phyloP scores from a whole-genome alignment of 2,888 invertebrate species.

The Troides helena region DNA sequence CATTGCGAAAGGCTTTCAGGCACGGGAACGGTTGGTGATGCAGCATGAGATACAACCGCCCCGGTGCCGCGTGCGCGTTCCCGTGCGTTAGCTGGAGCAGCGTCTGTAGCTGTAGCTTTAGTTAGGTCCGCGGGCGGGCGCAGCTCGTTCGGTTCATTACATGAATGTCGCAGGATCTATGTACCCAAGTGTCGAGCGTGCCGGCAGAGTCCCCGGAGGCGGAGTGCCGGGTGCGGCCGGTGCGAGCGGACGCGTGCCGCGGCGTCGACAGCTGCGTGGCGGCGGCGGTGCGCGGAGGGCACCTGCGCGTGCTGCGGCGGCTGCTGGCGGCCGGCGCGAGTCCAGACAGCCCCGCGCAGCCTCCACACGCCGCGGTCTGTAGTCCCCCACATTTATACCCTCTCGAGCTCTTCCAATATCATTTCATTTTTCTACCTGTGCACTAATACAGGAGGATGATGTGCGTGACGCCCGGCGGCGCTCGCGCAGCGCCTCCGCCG shows the following conservation, averaged over 20 bases:
- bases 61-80: too few species aligned
- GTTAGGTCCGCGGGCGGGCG: too few species aligned
- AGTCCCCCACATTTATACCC: not conserved
- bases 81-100: too few species aligned
- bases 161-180: too few species aligned
- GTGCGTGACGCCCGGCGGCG: slow-evolving; percentile 45
- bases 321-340: slow-evolving; percentile 90
- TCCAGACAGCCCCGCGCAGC: slow-evolving; percentile 80
- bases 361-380: slow-evolving; percentile 35
- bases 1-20: too few species aligned
- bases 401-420: not conserved
- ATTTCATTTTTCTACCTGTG: not conserved
- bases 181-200: too few species aligned
- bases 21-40: too few species aligned
- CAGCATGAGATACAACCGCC: too few species aligned
- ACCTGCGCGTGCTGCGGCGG: slow-evolving; percentile 82
- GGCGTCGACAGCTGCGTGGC: slow-evolving; percentile 91
- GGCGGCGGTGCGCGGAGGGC: slow-evolving; percentile 88
- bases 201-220: slow-evolving; percentile 7
- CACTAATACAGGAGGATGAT: slow-evolving; percentile 31
- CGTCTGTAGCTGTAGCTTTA: too few species aligned
- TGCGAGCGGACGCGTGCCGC: slow-evolving; percentile 86
- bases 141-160: too few species aligned
- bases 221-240: slow-evolving; percentile 76
- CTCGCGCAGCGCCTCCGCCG: slow-evolving; percentile 46